Evolutionary conservation across 1,140 invertebrate genomes (phyloP).

Genomic region (Drosophila funebris): DNA sequence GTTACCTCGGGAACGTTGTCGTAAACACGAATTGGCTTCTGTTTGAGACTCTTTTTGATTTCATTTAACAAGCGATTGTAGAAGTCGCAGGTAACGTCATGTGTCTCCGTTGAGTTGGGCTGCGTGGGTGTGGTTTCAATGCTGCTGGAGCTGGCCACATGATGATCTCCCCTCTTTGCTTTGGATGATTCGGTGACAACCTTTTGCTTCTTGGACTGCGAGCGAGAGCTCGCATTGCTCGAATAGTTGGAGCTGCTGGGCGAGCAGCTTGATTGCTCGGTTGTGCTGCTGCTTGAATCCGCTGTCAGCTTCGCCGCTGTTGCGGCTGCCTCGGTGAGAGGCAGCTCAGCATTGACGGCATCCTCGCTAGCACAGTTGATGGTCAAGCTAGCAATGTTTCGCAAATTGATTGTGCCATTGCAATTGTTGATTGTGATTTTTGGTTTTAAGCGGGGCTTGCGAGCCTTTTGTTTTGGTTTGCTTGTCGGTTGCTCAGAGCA

Average conservation of each 20-base stretch:
- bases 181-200: no score
- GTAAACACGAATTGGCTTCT: conserved; percentile 50
- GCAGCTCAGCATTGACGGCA: conserved; percentile 66
- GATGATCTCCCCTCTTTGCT: conserved; percentile 18
- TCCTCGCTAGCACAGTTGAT: conserved; percentile 81
- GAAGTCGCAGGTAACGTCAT: conserved; percentile 75
- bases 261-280: conserved; percentile 34
- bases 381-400: conserved; percentile 80
- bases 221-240: conserved; percentile 73
- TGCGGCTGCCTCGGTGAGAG: conserved; percentile 38
- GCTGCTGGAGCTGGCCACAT: conserved; percentile 22
- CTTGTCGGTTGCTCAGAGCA: conserved; percentile 35
- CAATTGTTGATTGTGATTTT: conserved; percentile 83
- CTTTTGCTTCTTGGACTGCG: conserved; percentile 76
- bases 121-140: conserved; percentile 26
- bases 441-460: conserved; percentile 71
- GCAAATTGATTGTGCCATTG: conserved; percentile 80
- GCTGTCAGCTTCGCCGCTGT: conserved; percentile 3
- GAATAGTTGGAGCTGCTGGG: conserved; percentile 71
- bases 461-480: conserved; percentile 47
- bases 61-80: conserved; percentile 80
- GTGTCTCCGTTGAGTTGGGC: conserved; percentile 43
- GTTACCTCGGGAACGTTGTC: background rate
- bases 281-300: conserved; percentile 40
- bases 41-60: conserved; percentile 77